Percentiles rank a stretch among this genome's conserved stretches.
Evolutionary conservation across 64 coral and sea anemone species (phyloP).

Genomic region (Trachythela sp.): DNA sequence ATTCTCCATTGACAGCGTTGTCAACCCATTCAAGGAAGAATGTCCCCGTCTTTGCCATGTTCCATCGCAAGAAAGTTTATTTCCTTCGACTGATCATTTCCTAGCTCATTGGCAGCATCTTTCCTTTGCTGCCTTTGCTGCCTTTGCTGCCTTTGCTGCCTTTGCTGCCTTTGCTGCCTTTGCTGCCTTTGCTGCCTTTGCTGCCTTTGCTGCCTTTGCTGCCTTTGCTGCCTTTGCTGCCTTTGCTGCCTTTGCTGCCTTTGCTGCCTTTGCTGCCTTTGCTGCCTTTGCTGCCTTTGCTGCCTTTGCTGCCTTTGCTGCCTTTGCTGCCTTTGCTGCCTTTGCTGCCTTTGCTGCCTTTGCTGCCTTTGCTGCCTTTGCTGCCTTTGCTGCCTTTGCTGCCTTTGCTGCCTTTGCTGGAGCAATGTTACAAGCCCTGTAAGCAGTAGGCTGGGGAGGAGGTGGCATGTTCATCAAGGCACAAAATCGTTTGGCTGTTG

Average conservation of each 20-base stretch:
- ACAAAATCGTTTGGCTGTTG: slow-evolving; percentile 35
- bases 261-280: neutral
- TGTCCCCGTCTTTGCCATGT: slow-evolving; percentile 37
- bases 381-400: neutral
- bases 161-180: neutral
- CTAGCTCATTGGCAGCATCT: slow-evolving; percentile 4
- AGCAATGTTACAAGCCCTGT: slow-evolving; percentile 19
- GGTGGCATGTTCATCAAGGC: slow-evolving; percentile 22
- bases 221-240: neutral
- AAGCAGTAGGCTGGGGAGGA: slow-evolving; percentile 19
- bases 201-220: neutral
- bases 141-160: neutral
- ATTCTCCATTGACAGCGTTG: too few relatives aligned
- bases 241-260: neutral
- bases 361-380: neutral
- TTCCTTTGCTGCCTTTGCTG: neutral
- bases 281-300: neutral
- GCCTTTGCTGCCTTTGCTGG: neutral
- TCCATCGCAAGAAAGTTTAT: slow-evolving; percentile 17
- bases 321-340: neutral
- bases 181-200: neutral
- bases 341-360: neutral
- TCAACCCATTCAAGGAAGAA: slow-evolving; percentile 53
- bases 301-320: neutral
- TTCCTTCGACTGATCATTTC: neutral